phyloP scores from a whole-genome alignment of 1,140 invertebrate genomes.

The Acromyrmex heyeri region DNA sequence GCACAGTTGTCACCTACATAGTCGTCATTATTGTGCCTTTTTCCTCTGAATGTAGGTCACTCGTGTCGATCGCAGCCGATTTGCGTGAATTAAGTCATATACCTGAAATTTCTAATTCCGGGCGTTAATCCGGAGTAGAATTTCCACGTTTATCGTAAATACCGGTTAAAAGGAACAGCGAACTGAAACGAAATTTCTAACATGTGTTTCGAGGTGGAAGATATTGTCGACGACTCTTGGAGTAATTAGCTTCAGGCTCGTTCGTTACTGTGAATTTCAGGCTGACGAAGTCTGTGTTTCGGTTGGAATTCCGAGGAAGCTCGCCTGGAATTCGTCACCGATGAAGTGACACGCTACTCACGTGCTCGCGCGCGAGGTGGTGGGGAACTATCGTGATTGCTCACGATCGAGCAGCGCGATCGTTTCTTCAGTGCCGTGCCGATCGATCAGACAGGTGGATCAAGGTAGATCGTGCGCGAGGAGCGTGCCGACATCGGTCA shows the following conservation, averaged over 20 bases:
- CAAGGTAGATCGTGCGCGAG: constrained; percentile 60
- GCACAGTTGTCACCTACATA: no score
- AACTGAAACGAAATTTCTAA: constrained; percentile 16
- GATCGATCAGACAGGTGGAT: constrained; percentile 73
- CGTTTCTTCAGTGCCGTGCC: constrained; percentile 57
- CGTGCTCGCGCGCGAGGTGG: constrained; percentile 43
- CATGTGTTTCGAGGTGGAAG: constrained; percentile 21
- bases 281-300: constrained; percentile 24
- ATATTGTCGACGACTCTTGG: constrained; percentile 14
- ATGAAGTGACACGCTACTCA: constrained; percentile 44
- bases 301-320: constrained; percentile 44
- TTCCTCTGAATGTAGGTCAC: background rate
- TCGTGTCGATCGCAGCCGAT: background rate
- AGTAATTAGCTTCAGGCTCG: background rate
- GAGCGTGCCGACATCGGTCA: constrained; percentile 47
- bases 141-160: constrained; percentile 1
- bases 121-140: background rate
- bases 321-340: constrained; percentile 38
- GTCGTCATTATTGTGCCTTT: no score
- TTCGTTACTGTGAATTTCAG: background rate
- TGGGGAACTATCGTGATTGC: constrained; percentile 58
- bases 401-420: constrained; percentile 56
- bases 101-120: background rate
- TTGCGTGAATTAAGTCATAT: constrained; percentile 17
- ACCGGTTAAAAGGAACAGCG: constrained; percentile 7